Percentiles rank a stretch among this genome's conserved stretches.
Conservation (phyloP, 1,140 invertebrate species). For the Phortica variegata region DNA sequence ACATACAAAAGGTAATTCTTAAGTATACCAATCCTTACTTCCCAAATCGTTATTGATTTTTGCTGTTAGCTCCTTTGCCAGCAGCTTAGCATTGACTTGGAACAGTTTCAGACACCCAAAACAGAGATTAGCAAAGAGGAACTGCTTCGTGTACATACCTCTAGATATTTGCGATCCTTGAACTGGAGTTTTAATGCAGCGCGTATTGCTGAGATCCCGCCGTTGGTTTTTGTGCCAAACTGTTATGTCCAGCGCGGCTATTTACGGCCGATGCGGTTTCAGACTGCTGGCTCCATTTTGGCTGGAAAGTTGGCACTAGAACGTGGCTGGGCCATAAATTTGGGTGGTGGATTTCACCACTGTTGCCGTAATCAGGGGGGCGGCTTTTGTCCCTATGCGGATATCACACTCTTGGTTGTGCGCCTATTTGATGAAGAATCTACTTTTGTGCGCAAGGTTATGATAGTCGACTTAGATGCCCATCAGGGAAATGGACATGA, state of each 20-base stretch:
- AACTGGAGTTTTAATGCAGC: conserved; percentile 78
- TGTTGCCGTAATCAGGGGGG: conserved; percentile 72
- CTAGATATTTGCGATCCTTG: conserved; percentile 70
- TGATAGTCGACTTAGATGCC: conserved; percentile 89
- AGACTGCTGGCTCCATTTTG: conserved; percentile 80
- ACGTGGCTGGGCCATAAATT: conserved; percentile 83
- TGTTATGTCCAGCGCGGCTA: conserved; percentile 74
- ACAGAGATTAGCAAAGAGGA: conserved; percentile 70
- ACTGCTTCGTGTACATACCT: conserved; percentile 70
- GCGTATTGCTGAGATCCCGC: conserved; percentile 74
- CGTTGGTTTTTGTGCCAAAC: conserved; percentile 75
- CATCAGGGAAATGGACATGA: conserved; percentile 90
- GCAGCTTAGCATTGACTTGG: too few relatives aligned
- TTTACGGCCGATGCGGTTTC: conserved; percentile 74
- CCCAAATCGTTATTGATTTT: too few relatives aligned
- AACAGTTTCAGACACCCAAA: conserved; percentile 62
- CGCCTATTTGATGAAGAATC: conserved; percentile 65
- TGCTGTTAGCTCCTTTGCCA: too few relatives aligned
- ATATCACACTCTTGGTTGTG: conserved; percentile 76
- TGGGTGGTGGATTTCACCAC: conserved; percentile 89
- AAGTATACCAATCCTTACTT: too few relatives aligned
- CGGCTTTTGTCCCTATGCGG: conserved; percentile 87
- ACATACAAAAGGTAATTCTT: conserved; percentile 67
- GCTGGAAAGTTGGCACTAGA: conserved; percentile 78
- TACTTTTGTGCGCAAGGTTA: conserved; percentile 64